A percentile compares a stretch with the other conserved stretches of the same genome.
These are phyloP conservation scores for Cydia fagiglandana DNA, from an alignment of 1,140 invertebrate genomes.

Conservation along the genomic window DNA sequence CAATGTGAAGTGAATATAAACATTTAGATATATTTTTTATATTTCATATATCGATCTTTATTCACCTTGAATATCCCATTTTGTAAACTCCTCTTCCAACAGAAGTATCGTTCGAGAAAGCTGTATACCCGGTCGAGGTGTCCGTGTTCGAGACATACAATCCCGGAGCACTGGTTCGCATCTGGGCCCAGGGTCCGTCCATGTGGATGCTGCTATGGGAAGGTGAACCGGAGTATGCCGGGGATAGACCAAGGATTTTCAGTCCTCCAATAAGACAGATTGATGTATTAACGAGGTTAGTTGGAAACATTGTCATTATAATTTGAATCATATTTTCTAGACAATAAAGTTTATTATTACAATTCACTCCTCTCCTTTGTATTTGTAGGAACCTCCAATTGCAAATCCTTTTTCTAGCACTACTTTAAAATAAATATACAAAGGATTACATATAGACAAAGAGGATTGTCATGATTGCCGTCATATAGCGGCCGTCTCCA, in stretches of 20 bases:
- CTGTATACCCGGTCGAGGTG: constrained; percentile 88
- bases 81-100: constrained; percentile 56
- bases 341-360: too few species aligned
- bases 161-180: constrained; percentile 90
- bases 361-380: too few species aligned
- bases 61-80: constrained; percentile 27
- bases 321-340: too few species aligned
- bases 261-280: constrained; percentile 84
- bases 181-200: constrained; percentile 83
- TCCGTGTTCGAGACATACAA: constrained; percentile 94
- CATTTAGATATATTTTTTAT: background rate
- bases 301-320: constrained; percentile 29
- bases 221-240: constrained; percentile 82
- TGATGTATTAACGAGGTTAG: constrained; percentile 83
- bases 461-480: too few species aligned
- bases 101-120: constrained; percentile 87
- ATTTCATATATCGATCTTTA: background rate
- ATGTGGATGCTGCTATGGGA: constrained; percentile 90
- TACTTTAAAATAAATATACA: too few species aligned
- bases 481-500: too few species aligned
- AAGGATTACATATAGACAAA: too few species aligned
- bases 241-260: constrained; percentile 86
- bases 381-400: too few species aligned
- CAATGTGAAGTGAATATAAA: too few species aligned
- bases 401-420: too few species aligned